Conservation (phyloP, 2,113 vertebrate genomes). For the Chaenocephalus aceratus region DNA sequence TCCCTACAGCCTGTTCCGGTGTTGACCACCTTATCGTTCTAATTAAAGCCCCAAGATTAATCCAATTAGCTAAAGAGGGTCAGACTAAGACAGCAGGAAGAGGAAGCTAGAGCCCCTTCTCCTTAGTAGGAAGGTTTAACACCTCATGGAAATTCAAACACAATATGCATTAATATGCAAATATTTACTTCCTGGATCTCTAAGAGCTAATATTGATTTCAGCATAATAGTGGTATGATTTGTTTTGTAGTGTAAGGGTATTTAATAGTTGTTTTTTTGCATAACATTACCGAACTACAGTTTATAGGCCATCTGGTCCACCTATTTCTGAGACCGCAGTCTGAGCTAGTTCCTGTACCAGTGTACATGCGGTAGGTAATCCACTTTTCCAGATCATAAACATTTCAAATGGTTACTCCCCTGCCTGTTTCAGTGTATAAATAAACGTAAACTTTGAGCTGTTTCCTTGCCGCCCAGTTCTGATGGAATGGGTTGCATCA, state of each 20-base stretch:
- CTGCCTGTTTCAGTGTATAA: background rate
- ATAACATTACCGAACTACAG: too few relatives aligned
- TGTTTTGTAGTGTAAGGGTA: too few relatives aligned
- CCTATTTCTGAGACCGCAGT: background rate
- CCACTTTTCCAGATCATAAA: background rate
- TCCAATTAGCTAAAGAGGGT: slow-evolving; percentile 78
- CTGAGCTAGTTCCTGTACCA: background rate
- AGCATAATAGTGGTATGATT: background rate
- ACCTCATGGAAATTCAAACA: background rate
- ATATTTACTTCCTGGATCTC: too few relatives aligned
- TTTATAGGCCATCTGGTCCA: too few relatives aligned
- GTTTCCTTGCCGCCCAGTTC: background rate
- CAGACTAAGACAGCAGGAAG: slow-evolving; percentile 52
- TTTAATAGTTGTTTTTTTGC: too few relatives aligned
- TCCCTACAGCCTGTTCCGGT: slow-evolving; percentile 52
- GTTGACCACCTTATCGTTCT: slow-evolving; percentile 73
- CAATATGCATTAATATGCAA: too few relatives aligned
- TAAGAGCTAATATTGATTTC: background rate
- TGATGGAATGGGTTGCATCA: background rate
- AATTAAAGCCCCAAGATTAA: slow-evolving; percentile 77
- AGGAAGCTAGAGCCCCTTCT: slow-evolving; percentile 24
- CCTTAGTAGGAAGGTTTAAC: slow-evolving; percentile 54
- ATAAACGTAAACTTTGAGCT: background rate
- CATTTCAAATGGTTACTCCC: background rate
- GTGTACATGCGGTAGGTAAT: background rate